Evolutionary conservation across 2,888 invertebrate genomes (phyloP).

Genomic region (Diloba caeruleocephala): DNA sequence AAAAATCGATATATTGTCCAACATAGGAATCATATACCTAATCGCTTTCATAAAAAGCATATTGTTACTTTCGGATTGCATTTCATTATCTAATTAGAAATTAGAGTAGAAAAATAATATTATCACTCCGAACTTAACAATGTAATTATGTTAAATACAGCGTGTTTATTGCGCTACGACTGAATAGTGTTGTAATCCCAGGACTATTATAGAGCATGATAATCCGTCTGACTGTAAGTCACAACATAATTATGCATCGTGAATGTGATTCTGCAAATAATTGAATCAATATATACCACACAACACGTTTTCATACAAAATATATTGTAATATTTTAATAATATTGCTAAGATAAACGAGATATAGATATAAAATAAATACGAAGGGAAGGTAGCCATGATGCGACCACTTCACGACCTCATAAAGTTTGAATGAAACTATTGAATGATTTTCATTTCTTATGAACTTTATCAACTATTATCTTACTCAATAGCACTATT

Average conservation of each 20-base stretch:
- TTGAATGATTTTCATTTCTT: too few species aligned
- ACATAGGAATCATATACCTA: conserved; percentile 8
- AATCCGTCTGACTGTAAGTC: conserved; percentile 48
- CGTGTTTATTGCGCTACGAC: conserved; percentile 53
- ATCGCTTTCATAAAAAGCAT: conserved; percentile 8
- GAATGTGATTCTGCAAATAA: conserved; percentile 25
- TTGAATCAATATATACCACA: not conserved
- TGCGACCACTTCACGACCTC: too few species aligned
- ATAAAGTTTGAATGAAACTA: too few species aligned
- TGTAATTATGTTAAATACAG: conserved; percentile 39
- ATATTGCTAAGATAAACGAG: too few species aligned
- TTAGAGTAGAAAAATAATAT: conserved; percentile 28
- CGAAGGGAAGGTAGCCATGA: too few species aligned
- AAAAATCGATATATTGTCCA: conserved; percentile 8
- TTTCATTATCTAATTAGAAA: conserved; percentile 44
- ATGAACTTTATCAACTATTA: too few species aligned
- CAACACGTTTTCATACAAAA: conserved; percentile 27
- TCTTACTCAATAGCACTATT: too few species aligned
- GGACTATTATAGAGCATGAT: conserved; percentile 38
- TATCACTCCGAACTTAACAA: conserved; percentile 21
- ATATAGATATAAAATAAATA: too few species aligned
- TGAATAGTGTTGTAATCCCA: conserved; percentile 56
- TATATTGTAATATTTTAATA: too few species aligned
- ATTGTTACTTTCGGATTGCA: conserved; percentile 29
- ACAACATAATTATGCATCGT: conserved; percentile 27